Evolutionary conservation across 2,888 invertebrate genomes (phyloP).

Genomic region (Caenorhabditis zanzibari): DNA sequence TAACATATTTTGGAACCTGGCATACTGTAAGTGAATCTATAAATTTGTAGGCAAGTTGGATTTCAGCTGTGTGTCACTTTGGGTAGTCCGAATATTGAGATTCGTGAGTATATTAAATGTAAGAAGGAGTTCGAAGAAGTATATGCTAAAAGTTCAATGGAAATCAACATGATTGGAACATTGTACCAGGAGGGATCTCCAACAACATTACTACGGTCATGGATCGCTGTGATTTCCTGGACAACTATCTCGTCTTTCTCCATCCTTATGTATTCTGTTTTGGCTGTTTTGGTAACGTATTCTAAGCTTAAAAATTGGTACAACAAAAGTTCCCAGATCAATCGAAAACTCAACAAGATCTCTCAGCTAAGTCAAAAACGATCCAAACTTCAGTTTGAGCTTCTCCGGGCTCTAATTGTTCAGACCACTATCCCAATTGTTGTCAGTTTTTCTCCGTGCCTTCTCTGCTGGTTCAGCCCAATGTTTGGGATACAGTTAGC

Average conservation of each 20-base stretch:
- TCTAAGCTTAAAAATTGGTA: neutral
- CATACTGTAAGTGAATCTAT: neutral
- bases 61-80: neutral
- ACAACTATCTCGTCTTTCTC: neutral
- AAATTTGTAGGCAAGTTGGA: neutral
- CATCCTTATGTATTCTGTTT: neutral
- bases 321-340: conserved; percentile 9
- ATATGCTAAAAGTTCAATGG: neutral
- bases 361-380: neutral
- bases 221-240: neutral
- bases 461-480: conserved; percentile 12
- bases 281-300: neutral
- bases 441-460: conserved; percentile 26
- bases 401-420: conserved; percentile 19
- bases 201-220: neutral
- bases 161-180: conserved; percentile 12
- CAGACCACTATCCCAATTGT: conserved; percentile 30
- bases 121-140: neutral
- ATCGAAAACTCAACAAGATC: neutral
- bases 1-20: neutral
- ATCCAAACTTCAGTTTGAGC: conserved; percentile 4
- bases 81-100: neutral
- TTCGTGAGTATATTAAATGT: neutral
- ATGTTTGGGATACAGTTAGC: conserved; percentile 14
- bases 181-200: conserved; percentile 6